A percentile compares a stretch with the other conserved stretches of the same genome.
Evolutionary conservation across 2,888 invertebrate species (phyloP).

Genomic region (Thymelicus acteon): DNA sequence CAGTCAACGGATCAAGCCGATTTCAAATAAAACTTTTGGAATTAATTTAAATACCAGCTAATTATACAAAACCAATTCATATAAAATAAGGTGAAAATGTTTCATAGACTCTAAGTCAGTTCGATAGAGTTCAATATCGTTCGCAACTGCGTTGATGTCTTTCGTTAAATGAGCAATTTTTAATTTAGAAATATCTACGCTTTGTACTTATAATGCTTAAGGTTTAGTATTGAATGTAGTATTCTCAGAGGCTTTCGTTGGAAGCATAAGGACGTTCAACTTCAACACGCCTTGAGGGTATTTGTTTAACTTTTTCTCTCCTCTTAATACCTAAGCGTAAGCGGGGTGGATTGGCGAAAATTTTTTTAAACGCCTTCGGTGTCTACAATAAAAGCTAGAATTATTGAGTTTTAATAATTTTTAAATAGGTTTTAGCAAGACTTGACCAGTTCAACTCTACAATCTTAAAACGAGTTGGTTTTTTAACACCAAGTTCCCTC

Average conservation of each 20-base stretch:
- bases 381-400: background rate
- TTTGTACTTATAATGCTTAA: background rate
- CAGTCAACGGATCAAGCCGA: background rate
- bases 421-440: background rate
- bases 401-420: background rate
- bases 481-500: constrained; percentile 21
- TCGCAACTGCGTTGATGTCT: background rate
- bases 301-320: background rate
- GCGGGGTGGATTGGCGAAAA: background rate
- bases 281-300: constrained; percentile 1
- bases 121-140: constrained; percentile 6
- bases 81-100: background rate
- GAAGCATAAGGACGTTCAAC: background rate
- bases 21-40: background rate
- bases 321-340: background rate
- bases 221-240: background rate
- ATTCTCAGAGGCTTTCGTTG: background rate
- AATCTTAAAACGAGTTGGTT: constrained; percentile 5
- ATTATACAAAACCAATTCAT: constrained; percentile 5
- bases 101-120: background rate
- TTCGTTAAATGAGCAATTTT: constrained; percentile 2
- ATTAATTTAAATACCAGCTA: constrained; percentile 16
- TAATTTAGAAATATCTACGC: background rate
- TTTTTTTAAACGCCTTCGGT: background rate
- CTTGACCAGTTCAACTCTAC: background rate